Evolutionary conservation across 2,888 invertebrate species (phyloP), one percentile per base, ranked within the genome.

Genomic region (Prosapia bicincta): DNA sequence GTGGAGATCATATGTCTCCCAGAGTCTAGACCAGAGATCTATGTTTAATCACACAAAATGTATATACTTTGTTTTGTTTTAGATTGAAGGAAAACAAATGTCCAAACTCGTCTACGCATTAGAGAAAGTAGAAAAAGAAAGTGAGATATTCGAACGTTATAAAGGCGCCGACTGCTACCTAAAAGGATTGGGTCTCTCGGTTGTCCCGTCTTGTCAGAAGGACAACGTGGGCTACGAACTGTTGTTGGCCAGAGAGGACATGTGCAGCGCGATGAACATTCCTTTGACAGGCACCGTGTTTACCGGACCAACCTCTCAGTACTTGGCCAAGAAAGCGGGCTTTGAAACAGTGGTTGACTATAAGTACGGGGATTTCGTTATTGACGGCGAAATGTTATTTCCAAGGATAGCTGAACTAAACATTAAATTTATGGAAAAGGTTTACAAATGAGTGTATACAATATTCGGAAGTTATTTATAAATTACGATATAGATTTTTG

Each of bases 141-240:
- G 43, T 26, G 26, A 54, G 6, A 23, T 71, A n/a, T 43, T 65
- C 9, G 20, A 26, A 0, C 43, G 43, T 3, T 26, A 65, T 10
- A 54, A 26, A 24, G 23, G 23, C 20, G 20, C 20, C 54, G 20
- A 0, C 25, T 28, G 23, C 23, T 71, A 65, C 13, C 1, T 71
- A 65, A 54, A 25, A 9, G 71, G 54, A 0, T 23, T 54, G 15
- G 71, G 71, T 15, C 26, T 71, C 26, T 54, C 54, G 6, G 71
- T 71, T 0, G 26, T 15, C n/a, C 71, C 71, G 0, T 25, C 25
- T 0, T 71, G 65, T 23, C 25, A 65, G 13, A 54, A 54, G 26
- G 71, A 71, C 15, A 54, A 65, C 13, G 28, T 71, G 26, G 71
- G 71, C 10, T 71, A 65, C 54, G 54, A 26, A 20, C 13, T 71